phyloP scores from a whole-genome alignment of 1,140 invertebrate species.

The Frieseomelitta varia region DNA sequence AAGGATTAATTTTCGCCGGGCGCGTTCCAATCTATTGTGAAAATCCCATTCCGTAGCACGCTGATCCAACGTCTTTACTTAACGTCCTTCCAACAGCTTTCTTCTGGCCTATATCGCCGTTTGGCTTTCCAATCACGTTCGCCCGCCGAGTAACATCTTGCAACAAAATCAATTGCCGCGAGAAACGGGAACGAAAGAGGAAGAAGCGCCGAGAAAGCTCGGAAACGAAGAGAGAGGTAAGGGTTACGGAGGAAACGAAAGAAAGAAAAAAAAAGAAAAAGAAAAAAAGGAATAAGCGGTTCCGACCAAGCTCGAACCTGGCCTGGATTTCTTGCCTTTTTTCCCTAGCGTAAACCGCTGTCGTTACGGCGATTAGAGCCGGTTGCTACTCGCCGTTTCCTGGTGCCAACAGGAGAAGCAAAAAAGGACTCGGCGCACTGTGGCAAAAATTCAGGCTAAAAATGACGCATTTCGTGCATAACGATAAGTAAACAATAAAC shows the following conservation, averaged over 20 bases:
- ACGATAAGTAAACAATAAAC: no score
- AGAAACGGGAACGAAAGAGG: not conserved
- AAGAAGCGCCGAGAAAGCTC: not conserved
- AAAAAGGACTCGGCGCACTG: not conserved
- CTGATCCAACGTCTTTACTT: not conserved
- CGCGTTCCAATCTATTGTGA: no score
- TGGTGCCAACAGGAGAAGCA: slow-evolving; percentile 13
- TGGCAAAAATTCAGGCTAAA: not conserved
- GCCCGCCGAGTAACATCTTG: not conserved
- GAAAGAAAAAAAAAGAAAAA: not conserved
- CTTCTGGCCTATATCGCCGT: not conserved
- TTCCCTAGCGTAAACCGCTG: slow-evolving; percentile 14
- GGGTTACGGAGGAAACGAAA: not conserved
- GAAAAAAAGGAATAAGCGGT: not conserved
- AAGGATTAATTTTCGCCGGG: no score
- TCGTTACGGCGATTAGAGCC: slow-evolving; percentile 40
- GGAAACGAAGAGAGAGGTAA: no score
- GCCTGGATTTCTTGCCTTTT: slow-evolving; percentile 7
- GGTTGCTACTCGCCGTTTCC: slow-evolving; percentile 21
- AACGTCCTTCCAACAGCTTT: not conserved
- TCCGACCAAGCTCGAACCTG: not conserved
- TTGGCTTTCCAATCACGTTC: slow-evolving; percentile 15
- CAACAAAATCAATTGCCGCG: slow-evolving; percentile 31
- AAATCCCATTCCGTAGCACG: not conserved
- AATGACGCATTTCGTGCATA: no score